Evolutionary conservation across 37 sponge, comb jelly and placozoan species (phyloP).

Genomic region (Chondrilla cf. caribensis): DNA sequence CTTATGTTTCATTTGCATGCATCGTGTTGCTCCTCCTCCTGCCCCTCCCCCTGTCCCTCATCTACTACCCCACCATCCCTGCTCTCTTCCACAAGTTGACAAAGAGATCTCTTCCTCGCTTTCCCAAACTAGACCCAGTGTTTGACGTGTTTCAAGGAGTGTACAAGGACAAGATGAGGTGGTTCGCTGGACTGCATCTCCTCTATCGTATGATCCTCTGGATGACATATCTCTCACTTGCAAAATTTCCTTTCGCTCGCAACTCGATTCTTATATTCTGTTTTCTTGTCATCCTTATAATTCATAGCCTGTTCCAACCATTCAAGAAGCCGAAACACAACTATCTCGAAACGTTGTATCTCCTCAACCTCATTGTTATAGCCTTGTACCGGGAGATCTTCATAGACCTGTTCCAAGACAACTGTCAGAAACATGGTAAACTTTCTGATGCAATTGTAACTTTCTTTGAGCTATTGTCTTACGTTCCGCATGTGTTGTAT

Average conservation of each 20-base stretch:
- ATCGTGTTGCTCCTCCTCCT: not conserved
- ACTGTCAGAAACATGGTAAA: too few species aligned
- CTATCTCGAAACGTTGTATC: not conserved
- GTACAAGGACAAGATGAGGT: not conserved
- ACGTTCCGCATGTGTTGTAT: too few species aligned
- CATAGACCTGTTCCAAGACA: too few species aligned
- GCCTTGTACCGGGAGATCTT: too few species aligned
- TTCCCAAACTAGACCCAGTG: not conserved
- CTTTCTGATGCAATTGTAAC: too few species aligned
- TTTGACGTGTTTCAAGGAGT: conserved; percentile 25
- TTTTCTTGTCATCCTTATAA: not conserved
- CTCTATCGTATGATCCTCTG: not conserved
- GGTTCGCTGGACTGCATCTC: not conserved
- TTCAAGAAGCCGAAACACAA: not conserved
- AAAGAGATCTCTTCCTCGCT: not conserved
- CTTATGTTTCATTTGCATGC: not conserved
- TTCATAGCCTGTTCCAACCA: not conserved
- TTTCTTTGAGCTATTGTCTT: too few species aligned
- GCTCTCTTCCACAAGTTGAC: conserved; percentile 1
- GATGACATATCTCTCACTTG: not conserved
- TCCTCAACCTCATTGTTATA: too few species aligned
- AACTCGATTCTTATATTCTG: too few species aligned
- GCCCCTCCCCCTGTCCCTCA: not conserved
- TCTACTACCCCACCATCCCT: not conserved
- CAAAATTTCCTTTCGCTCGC: not conserved